Evolutionary conservation across 2,888 invertebrate species (phyloP).

Genomic region (Drosophila colorata): DNA sequence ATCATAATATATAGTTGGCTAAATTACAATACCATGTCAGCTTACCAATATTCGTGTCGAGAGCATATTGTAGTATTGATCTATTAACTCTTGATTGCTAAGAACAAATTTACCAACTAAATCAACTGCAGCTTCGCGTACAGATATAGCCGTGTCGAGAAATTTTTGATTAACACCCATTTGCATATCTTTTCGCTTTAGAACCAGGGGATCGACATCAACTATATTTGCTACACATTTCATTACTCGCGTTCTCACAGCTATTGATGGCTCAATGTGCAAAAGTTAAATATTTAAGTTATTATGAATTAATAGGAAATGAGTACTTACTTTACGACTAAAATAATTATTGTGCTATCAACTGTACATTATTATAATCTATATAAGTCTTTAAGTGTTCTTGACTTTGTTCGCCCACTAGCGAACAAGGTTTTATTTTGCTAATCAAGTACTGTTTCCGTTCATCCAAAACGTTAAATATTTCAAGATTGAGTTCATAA

Average conservation of each 20-base stretch:
- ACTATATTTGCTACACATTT: constrained; percentile 99
- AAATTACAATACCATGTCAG: neutral
- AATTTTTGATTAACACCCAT: constrained; percentile 98
- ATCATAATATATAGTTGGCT: neutral
- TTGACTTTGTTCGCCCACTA: constrained; percentile 87
- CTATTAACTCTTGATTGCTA: constrained; percentile 97
- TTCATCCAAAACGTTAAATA: constrained; percentile 91
- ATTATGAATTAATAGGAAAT: neutral
- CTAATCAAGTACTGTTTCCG: constrained; percentile 94
- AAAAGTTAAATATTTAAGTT: neutral
- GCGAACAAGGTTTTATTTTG: constrained; percentile 92
- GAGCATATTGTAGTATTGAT: constrained; percentile 98
- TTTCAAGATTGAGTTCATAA: constrained; percentile 88
- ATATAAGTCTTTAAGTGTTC: constrained; percentile 96
- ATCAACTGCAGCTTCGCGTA: constrained; percentile 99
- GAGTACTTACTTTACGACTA: constrained; percentile 84
- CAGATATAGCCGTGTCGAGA: constrained; percentile 98
- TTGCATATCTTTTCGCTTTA: constrained; percentile 97
- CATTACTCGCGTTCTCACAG: constrained; percentile 99
- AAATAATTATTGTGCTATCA: constrained; percentile 93
- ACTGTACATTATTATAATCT: constrained; percentile 95
- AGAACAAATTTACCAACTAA: constrained; percentile 99
- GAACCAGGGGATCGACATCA: constrained; percentile 97
- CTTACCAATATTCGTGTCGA: constrained; percentile 93
- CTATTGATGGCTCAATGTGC: constrained; percentile 95